Evolutionary conservation across 2,797 vertebrate species (phyloP).

Genomic region (Accipiter superciliosus): DNA sequence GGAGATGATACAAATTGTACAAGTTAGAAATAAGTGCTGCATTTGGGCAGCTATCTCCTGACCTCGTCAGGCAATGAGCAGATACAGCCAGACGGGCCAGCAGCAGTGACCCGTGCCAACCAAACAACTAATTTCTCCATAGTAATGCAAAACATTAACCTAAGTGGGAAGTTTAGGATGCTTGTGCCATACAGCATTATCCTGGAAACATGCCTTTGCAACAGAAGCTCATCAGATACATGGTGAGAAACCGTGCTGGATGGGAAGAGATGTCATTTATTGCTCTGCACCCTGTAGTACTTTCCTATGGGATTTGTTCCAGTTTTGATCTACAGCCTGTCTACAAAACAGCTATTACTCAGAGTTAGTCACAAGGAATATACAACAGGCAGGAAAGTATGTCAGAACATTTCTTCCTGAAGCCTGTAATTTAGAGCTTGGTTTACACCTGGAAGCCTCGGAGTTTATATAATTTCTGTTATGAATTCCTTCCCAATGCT

Average conservation of each 20-base stretch:
- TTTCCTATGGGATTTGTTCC: not conserved
- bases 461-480: not conserved
- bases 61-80: not conserved
- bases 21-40: not conserved
- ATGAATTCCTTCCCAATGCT: not conserved
- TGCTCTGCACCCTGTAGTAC: not conserved
- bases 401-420: not conserved
- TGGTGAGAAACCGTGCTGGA: not conserved
- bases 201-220: not conserved
- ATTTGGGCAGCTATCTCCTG: not conserved
- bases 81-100: not conserved
- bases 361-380: not conserved
- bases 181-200: not conserved
- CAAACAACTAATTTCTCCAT: not conserved
- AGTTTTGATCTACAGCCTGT: constrained; percentile 5
- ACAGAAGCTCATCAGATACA: not conserved
- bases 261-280: not conserved
- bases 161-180: not conserved
- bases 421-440: not conserved
- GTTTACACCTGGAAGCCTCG: not conserved
- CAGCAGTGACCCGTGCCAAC: not conserved
- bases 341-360: not conserved
- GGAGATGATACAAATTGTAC: not conserved
- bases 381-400: not conserved
- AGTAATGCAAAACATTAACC: not conserved